A percentile compares a stretch with the other conserved stretches of the same genome.
Evolutionary conservation across 2,797 vertebrate species (phyloP).

Genomic region (Galago senegalensis): DNA sequence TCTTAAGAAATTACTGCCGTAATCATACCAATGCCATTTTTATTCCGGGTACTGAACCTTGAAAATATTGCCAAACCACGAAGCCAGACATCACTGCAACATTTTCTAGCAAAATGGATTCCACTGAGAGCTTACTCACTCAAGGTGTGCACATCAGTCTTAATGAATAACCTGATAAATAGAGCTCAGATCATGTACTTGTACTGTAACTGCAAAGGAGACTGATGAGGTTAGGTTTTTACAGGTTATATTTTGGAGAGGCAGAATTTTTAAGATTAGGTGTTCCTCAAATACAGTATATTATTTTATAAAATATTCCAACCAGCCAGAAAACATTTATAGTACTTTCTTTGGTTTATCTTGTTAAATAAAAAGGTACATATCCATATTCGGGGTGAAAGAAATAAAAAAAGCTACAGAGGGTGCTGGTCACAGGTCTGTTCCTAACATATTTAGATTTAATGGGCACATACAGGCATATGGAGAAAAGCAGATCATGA

Average conservation of each 20-base stretch:
- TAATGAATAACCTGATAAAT: not conserved
- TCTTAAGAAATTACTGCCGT: not conserved
- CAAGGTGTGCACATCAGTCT: not conserved
- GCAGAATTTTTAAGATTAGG: not conserved
- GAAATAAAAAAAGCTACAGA: not conserved
- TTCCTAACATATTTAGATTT: not conserved
- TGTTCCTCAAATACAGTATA: not conserved
- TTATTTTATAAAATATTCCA: slow-evolving; percentile 7
- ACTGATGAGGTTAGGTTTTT: not conserved
- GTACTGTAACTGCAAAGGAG: not conserved
- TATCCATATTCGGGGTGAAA: not conserved
- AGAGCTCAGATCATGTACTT: not conserved
- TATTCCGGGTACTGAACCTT: slow-evolving; percentile 2
- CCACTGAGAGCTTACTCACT: not conserved
- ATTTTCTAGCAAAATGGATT: not conserved
- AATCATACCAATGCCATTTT: not conserved
- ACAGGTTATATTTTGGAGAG: not conserved
- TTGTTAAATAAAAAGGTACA: not conserved
- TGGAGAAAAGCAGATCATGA: not conserved
- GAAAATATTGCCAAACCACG: not conserved
- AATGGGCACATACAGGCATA: not conserved
- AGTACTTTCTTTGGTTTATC: not conserved
- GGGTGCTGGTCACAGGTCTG: not conserved
- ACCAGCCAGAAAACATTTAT: not conserved
- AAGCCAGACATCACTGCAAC: not conserved